Percentiles rank a stretch among this genome's conserved stretches.
Conservation (phyloP, 35 echinoderm and acorn worm species). For the Eucidaris tribuloides region DNA sequence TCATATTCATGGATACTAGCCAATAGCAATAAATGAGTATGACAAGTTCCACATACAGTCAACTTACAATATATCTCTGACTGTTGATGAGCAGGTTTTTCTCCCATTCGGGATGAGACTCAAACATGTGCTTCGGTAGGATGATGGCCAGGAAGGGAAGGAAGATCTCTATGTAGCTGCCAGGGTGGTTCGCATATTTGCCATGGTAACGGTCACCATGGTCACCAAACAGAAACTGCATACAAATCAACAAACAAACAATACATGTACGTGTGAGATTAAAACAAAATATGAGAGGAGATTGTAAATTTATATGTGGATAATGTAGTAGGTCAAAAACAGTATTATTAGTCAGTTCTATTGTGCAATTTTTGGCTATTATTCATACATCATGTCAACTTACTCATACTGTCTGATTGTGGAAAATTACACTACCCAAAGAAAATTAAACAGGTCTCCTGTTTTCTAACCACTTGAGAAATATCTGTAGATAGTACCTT, state of each 20-base stretch:
- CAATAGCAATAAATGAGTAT: too few relatives aligned
- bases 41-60: not conserved
- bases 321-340: too few relatives aligned
- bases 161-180: slow-evolving; percentile 66
- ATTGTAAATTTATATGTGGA: not conserved
- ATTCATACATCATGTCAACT: too few relatives aligned
- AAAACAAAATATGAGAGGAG: not conserved
- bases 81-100: slow-evolving; percentile 70
- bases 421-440: too few relatives aligned
- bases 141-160: slow-evolving; percentile 74
- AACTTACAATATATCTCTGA: slow-evolving; percentile 62
- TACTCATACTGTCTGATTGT: too few relatives aligned
- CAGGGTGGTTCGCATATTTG: slow-evolving; percentile 41
- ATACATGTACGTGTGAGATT: not conserved
- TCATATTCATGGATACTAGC: too few relatives aligned
- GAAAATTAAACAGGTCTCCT: too few relatives aligned
- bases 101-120: slow-evolving; percentile 59
- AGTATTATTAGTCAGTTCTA: too few relatives aligned
- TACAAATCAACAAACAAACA: too few relatives aligned
- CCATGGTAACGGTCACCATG: slow-evolving; percentile 79
- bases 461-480: too few relatives aligned
- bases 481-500: too few relatives aligned
- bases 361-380: too few relatives aligned
- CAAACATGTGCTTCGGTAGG: slow-evolving; percentile 34
- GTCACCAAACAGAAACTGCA: slow-evolving; percentile 78